phyloP scores from a whole-genome alignment of 2,113 vertebrate genomes.

The Melierax canorus region DNA sequence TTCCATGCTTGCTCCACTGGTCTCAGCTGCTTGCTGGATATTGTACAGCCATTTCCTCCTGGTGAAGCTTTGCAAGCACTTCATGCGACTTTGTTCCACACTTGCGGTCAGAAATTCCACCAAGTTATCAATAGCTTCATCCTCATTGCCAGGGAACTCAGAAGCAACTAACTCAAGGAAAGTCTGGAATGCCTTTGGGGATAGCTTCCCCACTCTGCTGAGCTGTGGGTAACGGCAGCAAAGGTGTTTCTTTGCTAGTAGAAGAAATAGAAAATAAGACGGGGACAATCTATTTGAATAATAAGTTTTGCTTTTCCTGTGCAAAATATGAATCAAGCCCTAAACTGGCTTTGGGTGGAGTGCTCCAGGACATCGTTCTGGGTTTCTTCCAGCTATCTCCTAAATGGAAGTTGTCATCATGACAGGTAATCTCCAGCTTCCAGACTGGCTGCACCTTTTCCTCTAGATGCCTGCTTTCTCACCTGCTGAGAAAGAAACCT shows the following conservation, averaged over 20 bases:
- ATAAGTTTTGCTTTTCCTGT: neutral
- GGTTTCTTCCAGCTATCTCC: neutral
- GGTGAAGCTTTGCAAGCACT: conserved; percentile 23
- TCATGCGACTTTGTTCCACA: neutral
- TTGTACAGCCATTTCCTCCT: conserved; percentile 72
- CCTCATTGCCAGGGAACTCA: conserved; percentile 53
- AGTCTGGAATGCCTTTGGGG: conserved; percentile 64
- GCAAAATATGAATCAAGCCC: neutral
- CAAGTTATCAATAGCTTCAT: conserved; percentile 60
- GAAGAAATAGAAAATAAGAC: neutral
- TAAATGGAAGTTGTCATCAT: neutral
- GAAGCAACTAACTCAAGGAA: conserved; percentile 70
- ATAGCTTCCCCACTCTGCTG: conserved; percentile 52
- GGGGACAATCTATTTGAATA: neutral
- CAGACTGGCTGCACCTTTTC: neutral
- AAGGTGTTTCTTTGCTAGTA: conserved; percentile 32
- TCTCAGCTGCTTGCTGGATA: conserved; percentile 67
- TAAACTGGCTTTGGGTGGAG: neutral
- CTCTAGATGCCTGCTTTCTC: neutral
- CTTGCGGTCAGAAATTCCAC: conserved; percentile 69
- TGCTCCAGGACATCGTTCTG: neutral
- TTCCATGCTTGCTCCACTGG: conserved; percentile 48
- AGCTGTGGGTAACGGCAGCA: conserved; percentile 18
- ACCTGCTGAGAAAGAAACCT: neutral
- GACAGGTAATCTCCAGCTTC: neutral